Conservation (phyloP, 2,888 invertebrate genomes). For the Deilephila elpenor region DNA sequence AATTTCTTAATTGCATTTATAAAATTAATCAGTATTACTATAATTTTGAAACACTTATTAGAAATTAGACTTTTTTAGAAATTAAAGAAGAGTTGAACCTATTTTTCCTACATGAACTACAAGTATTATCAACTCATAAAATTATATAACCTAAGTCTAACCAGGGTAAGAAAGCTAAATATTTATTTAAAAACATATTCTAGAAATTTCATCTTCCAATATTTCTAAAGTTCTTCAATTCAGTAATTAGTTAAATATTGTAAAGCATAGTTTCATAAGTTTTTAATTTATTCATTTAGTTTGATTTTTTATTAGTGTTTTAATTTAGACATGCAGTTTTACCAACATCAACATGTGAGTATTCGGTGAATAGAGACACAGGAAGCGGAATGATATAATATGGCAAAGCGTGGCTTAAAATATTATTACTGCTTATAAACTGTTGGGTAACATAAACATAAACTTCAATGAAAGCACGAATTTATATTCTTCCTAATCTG, state of each 20-base stretch:
- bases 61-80: too few relatives aligned
- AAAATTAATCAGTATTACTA: too few relatives aligned
- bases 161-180: too few relatives aligned
- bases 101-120: too few relatives aligned
- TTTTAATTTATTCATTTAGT: slow-evolving; percentile 42
- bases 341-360: background rate
- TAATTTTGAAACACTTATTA: too few relatives aligned
- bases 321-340: slow-evolving; percentile 24
- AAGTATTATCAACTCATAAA: too few relatives aligned
- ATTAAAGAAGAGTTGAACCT: too few relatives aligned
- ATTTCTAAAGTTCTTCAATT: slow-evolving; percentile 8
- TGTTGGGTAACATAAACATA: background rate
- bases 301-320: slow-evolving; percentile 36
- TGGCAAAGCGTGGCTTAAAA: slow-evolving; percentile 13
- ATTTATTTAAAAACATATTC: too few relatives aligned
- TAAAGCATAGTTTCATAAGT: slow-evolving; percentile 40
- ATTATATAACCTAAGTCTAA: too few relatives aligned
- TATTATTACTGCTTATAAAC: background rate
- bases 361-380: slow-evolving; percentile 1
- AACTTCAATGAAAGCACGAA: too few relatives aligned
- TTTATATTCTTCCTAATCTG: background rate
- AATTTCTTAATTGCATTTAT: background rate
- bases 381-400: slow-evolving; percentile 10
- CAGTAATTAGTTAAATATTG: slow-evolving; percentile 46
- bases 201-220: too few relatives aligned